Evolutionary conservation across 2,888 invertebrate species (phyloP).

Genomic region (Andrena trimmerana): DNA sequence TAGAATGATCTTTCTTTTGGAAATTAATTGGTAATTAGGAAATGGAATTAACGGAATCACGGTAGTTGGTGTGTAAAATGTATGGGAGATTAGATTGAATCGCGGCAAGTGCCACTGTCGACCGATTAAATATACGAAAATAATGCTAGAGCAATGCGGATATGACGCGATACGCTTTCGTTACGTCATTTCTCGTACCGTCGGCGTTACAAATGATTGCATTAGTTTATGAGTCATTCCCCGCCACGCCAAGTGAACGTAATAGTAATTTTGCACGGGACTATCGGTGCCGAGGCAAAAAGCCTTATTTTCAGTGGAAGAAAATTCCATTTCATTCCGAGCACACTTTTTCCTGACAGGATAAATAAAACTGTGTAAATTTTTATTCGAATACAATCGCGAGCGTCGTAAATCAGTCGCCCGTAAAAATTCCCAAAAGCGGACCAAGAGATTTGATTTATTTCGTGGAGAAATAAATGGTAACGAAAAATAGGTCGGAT

Average conservation of each 20-base stretch:
- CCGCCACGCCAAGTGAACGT: constrained; percentile 41
- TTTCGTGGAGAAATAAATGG: no score
- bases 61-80: not conserved
- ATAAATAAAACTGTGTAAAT: no score
- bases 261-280: constrained; percentile 47
- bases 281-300: constrained; percentile 5
- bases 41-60: not conserved
- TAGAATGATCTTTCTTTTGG: not conserved
- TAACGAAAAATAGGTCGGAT: no score
- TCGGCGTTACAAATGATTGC: constrained; percentile 54
- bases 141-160: constrained; percentile 44
- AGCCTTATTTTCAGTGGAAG: no score
- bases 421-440: no score
- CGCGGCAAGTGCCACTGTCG: constrained; percentile 4
- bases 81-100: constrained; percentile 2
- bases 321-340: no score
- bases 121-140: constrained; percentile 40
- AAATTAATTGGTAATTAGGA: not conserved
- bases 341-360: no score
- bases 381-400: no score
- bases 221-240: constrained; percentile 60
- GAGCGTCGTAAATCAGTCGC: no score
- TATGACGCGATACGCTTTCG: constrained; percentile 51
- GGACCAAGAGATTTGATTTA: no score
- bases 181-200: constrained; percentile 57